phyloP scores from a whole-genome alignment of 64 coral and sea anemone species.

The Pachyseris speciosa region DNA sequence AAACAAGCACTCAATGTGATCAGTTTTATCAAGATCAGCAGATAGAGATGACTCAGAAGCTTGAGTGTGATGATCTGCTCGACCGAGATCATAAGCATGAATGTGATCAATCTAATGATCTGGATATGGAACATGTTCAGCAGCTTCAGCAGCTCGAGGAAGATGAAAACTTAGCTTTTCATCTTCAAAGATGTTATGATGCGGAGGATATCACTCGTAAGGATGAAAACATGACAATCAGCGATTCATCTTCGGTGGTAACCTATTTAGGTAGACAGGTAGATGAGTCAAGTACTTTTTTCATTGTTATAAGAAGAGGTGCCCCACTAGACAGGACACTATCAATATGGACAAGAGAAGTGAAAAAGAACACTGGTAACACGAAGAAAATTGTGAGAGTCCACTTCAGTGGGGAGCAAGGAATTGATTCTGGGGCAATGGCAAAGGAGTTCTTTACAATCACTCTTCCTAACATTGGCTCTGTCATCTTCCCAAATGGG shows the following conservation, averaged over 20 bases:
- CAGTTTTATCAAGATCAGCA: background rate
- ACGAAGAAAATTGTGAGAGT: background rate
- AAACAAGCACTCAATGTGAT: conserved; percentile 23
- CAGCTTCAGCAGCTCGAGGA: background rate
- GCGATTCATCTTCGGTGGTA: background rate
- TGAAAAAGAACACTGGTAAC: background rate
- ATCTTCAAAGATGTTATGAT: conserved; percentile 23
- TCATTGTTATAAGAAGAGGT: conserved; percentile 41
- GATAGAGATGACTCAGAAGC: background rate
- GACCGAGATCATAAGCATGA: background rate
- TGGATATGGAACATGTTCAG: background rate
- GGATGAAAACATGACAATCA: background rate
- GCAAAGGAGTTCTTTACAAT: conserved; percentile 25
- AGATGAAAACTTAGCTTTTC: conserved; percentile 4
- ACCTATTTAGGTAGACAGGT: conserved; percentile 2
- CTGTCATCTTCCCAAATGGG: conserved; percentile 52
- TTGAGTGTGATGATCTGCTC: background rate
- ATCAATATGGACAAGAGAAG: conserved; percentile 29
- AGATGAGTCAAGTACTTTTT: background rate
- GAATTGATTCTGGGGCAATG: conserved; percentile 46
- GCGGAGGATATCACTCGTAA: background rate
- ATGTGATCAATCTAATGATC: background rate
- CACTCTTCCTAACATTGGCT: conserved; percentile 11
- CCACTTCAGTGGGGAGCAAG: conserved; percentile 27
- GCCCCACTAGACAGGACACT: background rate